Conservation (phyloP, 2,113 vertebrate genomes). For the Acanthochromis polyacanthus region DNA sequence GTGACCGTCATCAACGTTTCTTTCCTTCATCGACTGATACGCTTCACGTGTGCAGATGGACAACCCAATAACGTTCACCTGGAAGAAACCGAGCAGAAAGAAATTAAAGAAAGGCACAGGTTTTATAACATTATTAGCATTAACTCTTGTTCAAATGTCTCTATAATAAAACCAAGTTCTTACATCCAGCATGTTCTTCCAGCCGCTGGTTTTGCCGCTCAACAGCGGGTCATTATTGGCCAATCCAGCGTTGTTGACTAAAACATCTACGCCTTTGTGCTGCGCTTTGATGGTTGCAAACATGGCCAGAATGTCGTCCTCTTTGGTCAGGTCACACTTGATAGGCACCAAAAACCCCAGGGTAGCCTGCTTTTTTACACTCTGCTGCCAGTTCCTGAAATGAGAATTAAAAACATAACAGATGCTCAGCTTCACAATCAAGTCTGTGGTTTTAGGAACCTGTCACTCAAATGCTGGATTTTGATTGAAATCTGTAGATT, state of each 20-base stretch:
- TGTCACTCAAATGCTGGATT: too few relatives aligned
- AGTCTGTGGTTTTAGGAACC: too few relatives aligned
- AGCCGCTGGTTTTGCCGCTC: constrained; percentile 86
- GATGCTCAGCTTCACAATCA: too few relatives aligned
- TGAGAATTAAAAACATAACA: too few relatives aligned
- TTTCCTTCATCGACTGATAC: constrained; percentile 93
- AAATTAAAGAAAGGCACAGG: too few relatives aligned
- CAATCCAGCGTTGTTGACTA: constrained; percentile 71
- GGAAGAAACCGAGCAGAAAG: background rate
- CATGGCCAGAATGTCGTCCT: constrained; percentile 93
- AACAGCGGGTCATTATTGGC: constrained; percentile 87
- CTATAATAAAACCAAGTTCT: constrained; percentile 38
- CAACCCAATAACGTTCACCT: constrained; percentile 91
- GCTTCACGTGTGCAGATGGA: constrained; percentile 91
- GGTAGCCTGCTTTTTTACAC: constrained; percentile 86
- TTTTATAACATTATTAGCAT: too few relatives aligned
- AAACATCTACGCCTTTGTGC: constrained; percentile 90
- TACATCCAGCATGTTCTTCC: constrained; percentile 92
- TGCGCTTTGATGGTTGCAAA: constrained; percentile 88
- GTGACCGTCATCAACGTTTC: constrained; percentile 90
- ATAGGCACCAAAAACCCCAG: constrained; percentile 87
- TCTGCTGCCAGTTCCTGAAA: constrained; percentile 73
- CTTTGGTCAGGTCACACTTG: constrained; percentile 89
- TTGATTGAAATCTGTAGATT: too few relatives aligned
- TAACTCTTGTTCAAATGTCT: too few relatives aligned